Conservation (phyloP, 2,797 vertebrate genomes). For the Lacerta agilis region DNA sequence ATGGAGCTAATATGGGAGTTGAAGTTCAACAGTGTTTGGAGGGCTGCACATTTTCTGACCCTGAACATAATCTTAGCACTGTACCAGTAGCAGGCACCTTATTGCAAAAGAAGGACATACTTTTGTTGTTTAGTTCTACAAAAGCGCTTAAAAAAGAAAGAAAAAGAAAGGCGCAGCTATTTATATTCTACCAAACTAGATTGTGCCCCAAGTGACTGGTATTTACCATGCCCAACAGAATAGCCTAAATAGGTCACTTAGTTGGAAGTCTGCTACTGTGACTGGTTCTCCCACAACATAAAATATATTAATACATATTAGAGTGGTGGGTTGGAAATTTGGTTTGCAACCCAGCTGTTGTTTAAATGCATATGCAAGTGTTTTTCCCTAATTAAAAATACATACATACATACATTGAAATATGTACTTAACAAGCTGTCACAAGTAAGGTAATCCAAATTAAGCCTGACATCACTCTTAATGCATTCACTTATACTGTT, state of each 20-base stretch:
- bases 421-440: constrained; percentile 64
- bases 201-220: neutral
- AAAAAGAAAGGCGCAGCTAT: neutral
- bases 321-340: constrained; percentile 33
- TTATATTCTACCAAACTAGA: neutral
- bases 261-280: neutral
- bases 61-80: neutral
- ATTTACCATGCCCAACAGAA: constrained; percentile 36
- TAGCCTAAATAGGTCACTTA: constrained; percentile 13
- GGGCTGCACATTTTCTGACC: no score
- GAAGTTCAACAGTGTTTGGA: no score
- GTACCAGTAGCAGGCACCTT: neutral
- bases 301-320: neutral
- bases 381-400: constrained; percentile 60
- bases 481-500: constrained; percentile 64
- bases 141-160: neutral
- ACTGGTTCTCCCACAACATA: neutral
- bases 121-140: neutral
- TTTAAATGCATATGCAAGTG: constrained; percentile 54
- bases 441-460: constrained; percentile 64
- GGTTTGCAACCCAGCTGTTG: constrained; percentile 42
- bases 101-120: neutral
- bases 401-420: constrained; percentile 50
- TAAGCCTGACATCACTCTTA: constrained; percentile 61
- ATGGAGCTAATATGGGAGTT: no score